Percentiles rank a stretch among this genome's conserved stretches.
These are phyloP conservation scores for Edolisoma coerulescens DNA, from an alignment of 2,113 vertebrate genomes.

Conservation along the genomic window DNA sequence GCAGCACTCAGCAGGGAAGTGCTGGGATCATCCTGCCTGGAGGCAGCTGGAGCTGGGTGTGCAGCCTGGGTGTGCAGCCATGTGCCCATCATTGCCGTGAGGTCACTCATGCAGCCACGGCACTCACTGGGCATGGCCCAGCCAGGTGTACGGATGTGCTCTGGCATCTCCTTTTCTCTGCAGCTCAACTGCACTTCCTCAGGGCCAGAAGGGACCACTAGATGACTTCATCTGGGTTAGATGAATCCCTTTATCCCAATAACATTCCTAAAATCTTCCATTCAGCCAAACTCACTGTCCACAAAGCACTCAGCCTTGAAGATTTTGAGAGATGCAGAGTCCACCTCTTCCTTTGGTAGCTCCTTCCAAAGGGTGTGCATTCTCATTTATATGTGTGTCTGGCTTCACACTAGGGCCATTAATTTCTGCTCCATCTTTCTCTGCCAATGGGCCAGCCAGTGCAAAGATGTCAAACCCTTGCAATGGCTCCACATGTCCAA, in stretches of 20 bases:
- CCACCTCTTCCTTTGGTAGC: not conserved
- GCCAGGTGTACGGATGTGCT: not conserved
- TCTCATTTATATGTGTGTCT: not conserved
- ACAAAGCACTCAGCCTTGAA: not conserved
- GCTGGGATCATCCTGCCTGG: not conserved
- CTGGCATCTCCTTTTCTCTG: not conserved
- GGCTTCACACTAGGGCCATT: not conserved
- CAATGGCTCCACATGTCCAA: not conserved
- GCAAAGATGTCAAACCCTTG: not conserved
- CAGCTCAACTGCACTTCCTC: not conserved
- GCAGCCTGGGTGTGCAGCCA: not conserved
- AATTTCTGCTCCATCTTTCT: not conserved
- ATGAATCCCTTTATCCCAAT: not conserved
- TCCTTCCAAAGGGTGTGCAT: not conserved
- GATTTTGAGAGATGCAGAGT: not conserved
- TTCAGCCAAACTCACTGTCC: accelerated
- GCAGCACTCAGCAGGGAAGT: not conserved
- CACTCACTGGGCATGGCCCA: accelerated
- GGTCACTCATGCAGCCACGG: accelerated
- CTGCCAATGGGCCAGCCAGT: not conserved
- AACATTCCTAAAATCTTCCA: not conserved
- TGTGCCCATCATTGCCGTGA: accelerated
- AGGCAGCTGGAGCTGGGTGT: not conserved
- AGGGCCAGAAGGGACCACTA: not conserved
- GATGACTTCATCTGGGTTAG: not conserved